These are phyloP conservation scores for Dexiosoma caninum DNA, from an alignment of 2,888 invertebrate species.

Conservation along the genomic window DNA sequence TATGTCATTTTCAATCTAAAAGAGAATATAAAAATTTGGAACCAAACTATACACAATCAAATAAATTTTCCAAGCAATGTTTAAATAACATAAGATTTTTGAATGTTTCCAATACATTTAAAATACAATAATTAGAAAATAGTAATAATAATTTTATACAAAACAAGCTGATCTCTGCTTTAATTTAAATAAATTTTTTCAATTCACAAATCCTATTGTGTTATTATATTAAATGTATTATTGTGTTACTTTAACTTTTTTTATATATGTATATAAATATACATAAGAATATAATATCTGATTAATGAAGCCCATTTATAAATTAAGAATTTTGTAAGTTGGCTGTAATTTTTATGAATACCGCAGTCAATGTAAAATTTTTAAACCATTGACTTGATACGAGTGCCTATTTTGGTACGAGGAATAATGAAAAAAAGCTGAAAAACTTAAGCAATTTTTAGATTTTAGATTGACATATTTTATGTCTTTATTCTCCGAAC, in stretches of 20 bases:
- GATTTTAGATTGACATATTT: too few species aligned
- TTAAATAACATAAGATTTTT: constrained; percentile 10
- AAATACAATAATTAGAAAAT: constrained; percentile 15
- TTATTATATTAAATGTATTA: neutral
- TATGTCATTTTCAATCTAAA: constrained; percentile 86
- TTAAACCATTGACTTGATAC: too few species aligned
- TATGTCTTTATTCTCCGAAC: too few species aligned
- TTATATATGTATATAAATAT: too few species aligned
- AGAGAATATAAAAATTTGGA: constrained; percentile 52
- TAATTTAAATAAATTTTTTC: neutral
- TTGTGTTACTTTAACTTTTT: neutral
- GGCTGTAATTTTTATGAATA: too few species aligned
- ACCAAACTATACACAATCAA: constrained; percentile 34
- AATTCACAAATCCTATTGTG: neutral
- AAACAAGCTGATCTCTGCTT: constrained; percentile 4
- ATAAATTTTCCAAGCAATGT: neutral
- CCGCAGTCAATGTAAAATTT: too few species aligned
- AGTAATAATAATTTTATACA: neutral
- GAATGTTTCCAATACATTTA: constrained; percentile 34
- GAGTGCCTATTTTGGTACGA: too few species aligned
- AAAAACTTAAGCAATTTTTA: too few species aligned
- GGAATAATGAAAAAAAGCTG: too few species aligned
- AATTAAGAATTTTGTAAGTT: too few species aligned
- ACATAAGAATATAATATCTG: too few species aligned
- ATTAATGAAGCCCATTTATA: too few species aligned